Base-by-base conservation (phyloP, 2,797 vertebrate genomes). In the Orestias chungarensis region DNA sequence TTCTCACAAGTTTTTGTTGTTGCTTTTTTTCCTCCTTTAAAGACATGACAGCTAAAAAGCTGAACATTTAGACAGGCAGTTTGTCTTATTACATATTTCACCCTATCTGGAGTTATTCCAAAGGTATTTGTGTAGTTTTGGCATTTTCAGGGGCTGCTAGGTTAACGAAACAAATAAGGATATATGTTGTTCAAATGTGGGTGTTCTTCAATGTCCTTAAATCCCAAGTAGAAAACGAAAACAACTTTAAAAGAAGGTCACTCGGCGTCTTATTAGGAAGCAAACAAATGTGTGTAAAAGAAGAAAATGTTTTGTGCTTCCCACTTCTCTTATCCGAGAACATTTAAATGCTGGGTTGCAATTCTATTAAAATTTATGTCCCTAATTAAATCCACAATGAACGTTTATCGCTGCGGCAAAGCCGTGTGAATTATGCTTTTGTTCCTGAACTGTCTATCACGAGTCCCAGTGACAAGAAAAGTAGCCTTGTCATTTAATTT, bases 381-480 rank as follows among this genome's bases (percentile, higher is more conserved):
- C n/a, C 73, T 85, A 89, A 90, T 88, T 88, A 72, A 90, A 86
- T 87, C 77, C 70, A 64, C 31, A 73, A 55, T 50, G 29, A 54
- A 71, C 69, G 76, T 82, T 86, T 83, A 79, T 86, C 81, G 82
- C 68, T 8, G 61, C 68, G 27, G 75, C 64, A 72, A 74, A 73
- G 55, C 74, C 0, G 27, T 25, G 74, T 42, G 20, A 66, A 66
- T 38, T 71, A 31, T 33, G 79, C 65, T 68, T 72, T 88, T 84
- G 74, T 87, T 81, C 78, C 66, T 10, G n/a, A 75, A 65, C 75
- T 76, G 87, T 84, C 86, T 72, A 70, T 87, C 83, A 82, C 14
- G 29, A 70, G 55, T 68, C 70, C 31, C 33, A 35, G 52, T 44
- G 66, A 69, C 78, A 75, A 68, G 47, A 74, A 82, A 76, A 84